phyloP scores from a whole-genome alignment of 2,888 invertebrate species.

The Onchidella celtica region DNA sequence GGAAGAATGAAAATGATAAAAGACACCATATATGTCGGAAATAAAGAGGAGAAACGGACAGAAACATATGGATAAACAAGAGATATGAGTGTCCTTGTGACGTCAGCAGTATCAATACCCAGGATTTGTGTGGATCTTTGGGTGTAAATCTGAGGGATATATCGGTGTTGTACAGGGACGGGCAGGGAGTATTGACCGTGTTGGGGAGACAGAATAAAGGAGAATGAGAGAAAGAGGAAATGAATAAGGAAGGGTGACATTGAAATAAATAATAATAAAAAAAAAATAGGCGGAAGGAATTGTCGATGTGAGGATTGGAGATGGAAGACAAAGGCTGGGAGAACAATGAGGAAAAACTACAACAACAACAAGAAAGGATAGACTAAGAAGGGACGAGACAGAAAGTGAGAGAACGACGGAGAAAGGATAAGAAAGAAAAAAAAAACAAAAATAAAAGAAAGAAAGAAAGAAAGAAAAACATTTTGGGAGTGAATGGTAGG shows the following conservation, averaged over 20 bases:
- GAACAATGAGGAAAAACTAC: neutral
- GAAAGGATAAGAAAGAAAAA: neutral
- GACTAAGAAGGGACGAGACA: constrained; percentile 15
- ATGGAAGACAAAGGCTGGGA: neutral
- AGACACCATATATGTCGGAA: neutral
- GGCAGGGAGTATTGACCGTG: neutral
- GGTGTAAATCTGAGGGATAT: no score
- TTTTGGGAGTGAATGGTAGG: neutral
- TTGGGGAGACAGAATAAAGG: no score
- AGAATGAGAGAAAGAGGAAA: constrained; percentile 4
- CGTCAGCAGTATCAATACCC: no score
- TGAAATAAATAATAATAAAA: no score
- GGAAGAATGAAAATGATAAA: neutral
- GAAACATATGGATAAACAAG: neutral
- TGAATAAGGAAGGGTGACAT: neutral
- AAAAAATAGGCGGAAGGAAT: neutral
- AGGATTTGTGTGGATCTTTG: no score
- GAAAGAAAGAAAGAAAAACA: neutral
- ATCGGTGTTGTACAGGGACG: neutral
- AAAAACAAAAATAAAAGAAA: neutral
- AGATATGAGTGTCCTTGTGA: no score
- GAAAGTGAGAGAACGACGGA: neutral
- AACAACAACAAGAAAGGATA: neutral
- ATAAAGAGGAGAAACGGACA: neutral
- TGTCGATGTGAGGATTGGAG: no score